phyloP scores from a whole-genome alignment of 2,888 invertebrate species.

The Celastrina argiolus region DNA sequence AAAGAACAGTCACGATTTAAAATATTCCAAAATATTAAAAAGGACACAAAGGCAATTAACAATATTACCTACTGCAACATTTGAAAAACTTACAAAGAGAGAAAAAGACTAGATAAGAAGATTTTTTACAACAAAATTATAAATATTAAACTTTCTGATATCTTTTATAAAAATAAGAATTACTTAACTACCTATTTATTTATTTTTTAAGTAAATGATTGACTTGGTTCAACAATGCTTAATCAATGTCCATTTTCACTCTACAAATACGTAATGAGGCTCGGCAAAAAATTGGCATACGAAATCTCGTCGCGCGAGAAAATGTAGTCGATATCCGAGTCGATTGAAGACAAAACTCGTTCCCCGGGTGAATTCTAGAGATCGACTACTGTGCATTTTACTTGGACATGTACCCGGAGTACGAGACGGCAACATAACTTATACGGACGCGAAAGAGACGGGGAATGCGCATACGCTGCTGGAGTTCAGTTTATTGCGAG shows the following conservation, averaged over 20 bases:
- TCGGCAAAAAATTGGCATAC: slow-evolving; percentile 61
- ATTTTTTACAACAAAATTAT: background rate
- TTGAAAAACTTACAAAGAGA: background rate
- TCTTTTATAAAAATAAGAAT: background rate
- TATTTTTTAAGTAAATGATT: background rate
- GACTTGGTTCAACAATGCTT: background rate
- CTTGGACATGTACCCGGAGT: slow-evolving; percentile 39
- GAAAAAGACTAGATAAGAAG: background rate
- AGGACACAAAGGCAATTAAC: background rate
- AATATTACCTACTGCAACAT: background rate
- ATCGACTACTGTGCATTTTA: slow-evolving; percentile 68
- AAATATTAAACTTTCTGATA: background rate
- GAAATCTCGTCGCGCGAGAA: slow-evolving; percentile 56
- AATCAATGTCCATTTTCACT: background rate
- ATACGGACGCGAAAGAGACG: slow-evolving; percentile 42
- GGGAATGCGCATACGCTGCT: slow-evolving; percentile 60
- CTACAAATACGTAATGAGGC: slow-evolving; percentile 3
- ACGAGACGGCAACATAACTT: slow-evolving; percentile 34
- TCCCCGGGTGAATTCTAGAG: slow-evolving; percentile 59
- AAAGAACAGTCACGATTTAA: background rate
- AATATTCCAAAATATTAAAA: background rate
- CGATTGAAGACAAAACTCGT: slow-evolving; percentile 70
- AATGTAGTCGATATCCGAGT: slow-evolving; percentile 63
- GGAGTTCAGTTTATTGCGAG: slow-evolving; percentile 58
- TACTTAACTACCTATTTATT: too few species aligned